These are phyloP conservation scores for Nomada fabriciana DNA, from an alignment of 2,888 invertebrate species.

Conservation along the genomic window DNA sequence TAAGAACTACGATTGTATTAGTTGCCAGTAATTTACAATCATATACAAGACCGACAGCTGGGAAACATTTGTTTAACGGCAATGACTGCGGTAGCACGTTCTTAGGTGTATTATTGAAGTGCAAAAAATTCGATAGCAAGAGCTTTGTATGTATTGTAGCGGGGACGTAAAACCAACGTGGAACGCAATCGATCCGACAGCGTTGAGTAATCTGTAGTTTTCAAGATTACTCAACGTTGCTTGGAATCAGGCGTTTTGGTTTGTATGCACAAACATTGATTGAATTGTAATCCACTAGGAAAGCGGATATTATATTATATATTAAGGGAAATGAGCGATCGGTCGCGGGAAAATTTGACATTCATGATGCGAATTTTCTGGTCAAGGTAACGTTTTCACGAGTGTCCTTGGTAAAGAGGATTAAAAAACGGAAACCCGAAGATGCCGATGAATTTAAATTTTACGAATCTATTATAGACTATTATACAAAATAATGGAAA, in stretches of 20 bases:
- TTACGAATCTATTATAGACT: not conserved
- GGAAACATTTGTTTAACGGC: not conserved
- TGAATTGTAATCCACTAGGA: constrained; percentile 1
- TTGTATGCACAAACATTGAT: constrained; percentile 10
- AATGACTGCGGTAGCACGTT: not conserved
- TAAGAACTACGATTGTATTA: not conserved
- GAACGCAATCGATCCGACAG: constrained; percentile 49
- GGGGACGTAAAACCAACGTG: constrained; percentile 29
- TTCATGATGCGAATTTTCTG: not conserved
- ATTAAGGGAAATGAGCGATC: constrained; percentile 24
- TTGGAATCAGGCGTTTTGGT: constrained; percentile 1
- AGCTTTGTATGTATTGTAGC: constrained; percentile 4
- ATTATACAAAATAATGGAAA: not conserved
- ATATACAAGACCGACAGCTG: not conserved
- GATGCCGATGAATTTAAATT: not conserved
- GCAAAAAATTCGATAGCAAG: constrained; percentile 13
- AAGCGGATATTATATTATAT: too few relatives aligned
- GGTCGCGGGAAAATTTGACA: not conserved
- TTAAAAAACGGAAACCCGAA: not conserved
- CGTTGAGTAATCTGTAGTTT: constrained; percentile 46
- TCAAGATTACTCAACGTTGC: constrained; percentile 41
- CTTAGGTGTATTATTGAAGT: constrained; percentile 9
- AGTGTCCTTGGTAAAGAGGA: constrained; percentile 13
- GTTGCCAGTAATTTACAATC: not conserved
- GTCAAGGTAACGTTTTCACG: constrained; percentile 30